These are phyloP conservation scores for Charaxes varanes DNA, from an alignment of 1,140 invertebrate species.

Conservation along the genomic window DNA sequence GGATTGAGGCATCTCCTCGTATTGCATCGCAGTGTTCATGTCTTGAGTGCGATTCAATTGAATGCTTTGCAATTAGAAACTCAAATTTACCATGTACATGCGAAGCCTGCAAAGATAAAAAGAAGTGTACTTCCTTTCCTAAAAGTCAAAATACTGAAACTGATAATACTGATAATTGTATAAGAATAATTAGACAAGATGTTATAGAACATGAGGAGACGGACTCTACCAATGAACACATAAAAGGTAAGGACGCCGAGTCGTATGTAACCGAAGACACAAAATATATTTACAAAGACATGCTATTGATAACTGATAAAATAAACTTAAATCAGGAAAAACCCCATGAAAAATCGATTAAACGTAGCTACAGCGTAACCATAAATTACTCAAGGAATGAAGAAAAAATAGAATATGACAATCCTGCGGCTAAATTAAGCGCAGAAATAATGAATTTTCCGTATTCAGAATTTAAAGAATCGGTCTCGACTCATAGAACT, in stretches of 20 bases:
- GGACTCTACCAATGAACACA: background rate
- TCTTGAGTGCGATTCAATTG: slow-evolving; percentile 27
- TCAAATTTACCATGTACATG: slow-evolving; percentile 21
- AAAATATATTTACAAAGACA: slow-evolving; percentile 9
- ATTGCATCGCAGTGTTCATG: slow-evolving; percentile 30
- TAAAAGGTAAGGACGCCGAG: background rate
- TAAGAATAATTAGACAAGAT: background rate
- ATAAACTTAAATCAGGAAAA: slow-evolving; percentile 1
- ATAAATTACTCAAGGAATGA: slow-evolving; percentile 2
- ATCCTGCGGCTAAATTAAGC: slow-evolving; percentile 31
- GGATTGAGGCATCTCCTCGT: background rate
- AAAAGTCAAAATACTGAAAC: background rate
- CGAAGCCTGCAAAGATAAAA: slow-evolving; percentile 12
- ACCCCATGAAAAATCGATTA: slow-evolving; percentile 2
- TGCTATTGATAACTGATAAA: slow-evolving; percentile 2
- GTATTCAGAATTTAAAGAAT: slow-evolving; percentile 27
- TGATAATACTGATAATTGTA: background rate
- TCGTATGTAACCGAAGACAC: slow-evolving; percentile 1
- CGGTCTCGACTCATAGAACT: slow-evolving; percentile 9
- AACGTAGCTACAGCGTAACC: slow-evolving; percentile 3
- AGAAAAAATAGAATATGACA: slow-evolving; percentile 6
- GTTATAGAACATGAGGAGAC: background rate
- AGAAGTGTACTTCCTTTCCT: background rate
- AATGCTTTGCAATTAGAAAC: slow-evolving; percentile 26
- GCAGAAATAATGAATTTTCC: slow-evolving; percentile 46